These are phyloP conservation scores for Myiothlypis chrysogaster DNA, from an alignment of 2,797 vertebrate species.

Conservation along the genomic window DNA sequence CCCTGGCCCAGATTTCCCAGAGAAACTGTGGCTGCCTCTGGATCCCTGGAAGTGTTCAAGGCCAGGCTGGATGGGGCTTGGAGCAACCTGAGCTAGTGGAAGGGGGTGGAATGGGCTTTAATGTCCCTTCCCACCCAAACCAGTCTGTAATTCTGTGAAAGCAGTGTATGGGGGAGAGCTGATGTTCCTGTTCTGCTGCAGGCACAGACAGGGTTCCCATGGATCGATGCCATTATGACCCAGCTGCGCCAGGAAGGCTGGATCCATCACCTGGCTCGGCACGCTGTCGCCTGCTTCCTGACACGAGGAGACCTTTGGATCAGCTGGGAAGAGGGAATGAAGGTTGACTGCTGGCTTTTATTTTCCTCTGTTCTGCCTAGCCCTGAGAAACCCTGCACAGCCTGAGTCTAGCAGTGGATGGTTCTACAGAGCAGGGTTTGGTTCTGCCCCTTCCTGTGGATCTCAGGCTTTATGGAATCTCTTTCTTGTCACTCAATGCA, in stretches of 20 bases:
- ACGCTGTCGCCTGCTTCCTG: constrained; percentile 91
- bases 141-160: neutral
- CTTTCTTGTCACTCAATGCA: neutral
- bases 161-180: neutral
- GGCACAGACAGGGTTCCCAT: constrained; percentile 88
- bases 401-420: neutral
- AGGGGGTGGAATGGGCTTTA: neutral
- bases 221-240: constrained; percentile 95
- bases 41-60: neutral
- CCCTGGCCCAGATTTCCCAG: neutral
- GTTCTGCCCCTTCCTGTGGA: neutral
- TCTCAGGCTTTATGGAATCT: neutral
- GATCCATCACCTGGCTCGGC: constrained; percentile 92
- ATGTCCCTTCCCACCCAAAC: neutral
- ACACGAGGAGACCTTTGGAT: constrained; percentile 94
- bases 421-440: neutral
- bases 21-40: neutral
- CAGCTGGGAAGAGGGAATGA: constrained; percentile 97
- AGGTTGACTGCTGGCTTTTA: constrained; percentile 68
- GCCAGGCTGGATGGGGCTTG: accelerated
- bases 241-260: constrained; percentile 92
- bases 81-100: accelerated
- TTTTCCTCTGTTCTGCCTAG: neutral
- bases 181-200: constrained; percentile 11
- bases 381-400: neutral